These are phyloP conservation scores for Alexandromys fortis DNA, from an alignment of 2,113 vertebrate genomes.

Conservation along the genomic window DNA sequence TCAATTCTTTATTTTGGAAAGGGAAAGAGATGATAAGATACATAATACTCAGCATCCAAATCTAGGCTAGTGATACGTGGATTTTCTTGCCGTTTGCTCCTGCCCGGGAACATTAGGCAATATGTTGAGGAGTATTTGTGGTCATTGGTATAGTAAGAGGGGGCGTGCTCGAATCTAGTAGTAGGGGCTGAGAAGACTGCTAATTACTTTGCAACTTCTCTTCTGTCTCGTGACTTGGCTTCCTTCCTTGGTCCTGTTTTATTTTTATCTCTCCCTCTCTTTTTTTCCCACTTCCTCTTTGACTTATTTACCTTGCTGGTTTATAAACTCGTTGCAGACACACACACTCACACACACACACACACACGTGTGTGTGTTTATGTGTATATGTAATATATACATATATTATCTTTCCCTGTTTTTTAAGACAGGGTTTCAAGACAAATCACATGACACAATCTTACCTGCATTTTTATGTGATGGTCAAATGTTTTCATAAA, in stretches of 20 bases:
- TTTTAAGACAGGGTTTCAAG: too few species aligned
- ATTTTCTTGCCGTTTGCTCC: not conserved
- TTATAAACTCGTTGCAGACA: not conserved
- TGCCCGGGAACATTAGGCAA: not conserved
- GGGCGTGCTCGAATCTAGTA: not conserved
- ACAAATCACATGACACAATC: not conserved
- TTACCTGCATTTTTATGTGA: not conserved
- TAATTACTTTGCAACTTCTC: not conserved
- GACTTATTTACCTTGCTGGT: not conserved
- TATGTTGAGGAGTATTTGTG: not conserved
- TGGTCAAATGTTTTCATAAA: not conserved
- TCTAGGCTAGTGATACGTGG: not conserved
- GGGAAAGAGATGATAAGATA: not conserved
- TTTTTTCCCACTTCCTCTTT: not conserved
- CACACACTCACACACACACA: too few species aligned
- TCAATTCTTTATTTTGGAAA: not conserved
- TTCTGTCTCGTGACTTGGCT: not conserved
- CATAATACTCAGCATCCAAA: not conserved
- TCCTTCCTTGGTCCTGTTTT: not conserved
- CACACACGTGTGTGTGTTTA: too few species aligned
- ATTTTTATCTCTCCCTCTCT: not conserved
- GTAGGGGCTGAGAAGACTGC: not conserved
- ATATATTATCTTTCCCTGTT: too few species aligned
- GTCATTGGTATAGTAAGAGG: not conserved
- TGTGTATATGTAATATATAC: too few species aligned